phyloP scores from a whole-genome alignment of 2,888 invertebrate species.

The Hydriomena furcata region DNA sequence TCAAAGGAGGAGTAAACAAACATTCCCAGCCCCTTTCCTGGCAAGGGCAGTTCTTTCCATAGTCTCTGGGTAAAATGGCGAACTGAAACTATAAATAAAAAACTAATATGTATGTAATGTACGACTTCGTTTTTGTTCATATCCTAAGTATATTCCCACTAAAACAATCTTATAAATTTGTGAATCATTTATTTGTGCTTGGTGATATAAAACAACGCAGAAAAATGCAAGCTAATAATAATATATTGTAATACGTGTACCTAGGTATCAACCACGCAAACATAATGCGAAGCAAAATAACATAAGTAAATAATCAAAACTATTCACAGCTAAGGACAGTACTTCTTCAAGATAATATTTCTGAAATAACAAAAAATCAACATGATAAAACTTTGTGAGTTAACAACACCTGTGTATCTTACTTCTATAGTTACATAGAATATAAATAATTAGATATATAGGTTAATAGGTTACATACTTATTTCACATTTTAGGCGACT shows the following conservation, averaged over 20 bases:
- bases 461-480: constrained; percentile 52
- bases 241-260: constrained; percentile 31
- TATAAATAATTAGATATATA: too few species aligned
- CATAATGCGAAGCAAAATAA: constrained; percentile 18
- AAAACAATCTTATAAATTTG: constrained; percentile 13
- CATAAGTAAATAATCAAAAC: constrained; percentile 6
- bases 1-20: neutral
- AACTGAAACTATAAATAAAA: too few species aligned
- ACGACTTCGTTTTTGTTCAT: too few species aligned
- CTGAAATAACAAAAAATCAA: constrained; percentile 19
- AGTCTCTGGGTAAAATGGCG: too few species aligned
- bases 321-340: constrained; percentile 8
- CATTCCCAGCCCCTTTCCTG: neutral
- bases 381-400: constrained; percentile 49
- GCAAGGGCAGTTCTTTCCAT: neutral
- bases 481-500: constrained; percentile 66
- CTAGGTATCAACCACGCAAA: constrained; percentile 21
- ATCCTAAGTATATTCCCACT: too few species aligned
- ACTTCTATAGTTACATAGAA: constrained; percentile 42
- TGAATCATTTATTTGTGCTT: constrained; percentile 39
- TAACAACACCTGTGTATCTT: constrained; percentile 51
- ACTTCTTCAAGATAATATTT: constrained; percentile 20
- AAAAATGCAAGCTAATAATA: constrained; percentile 32
- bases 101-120: too few species aligned
- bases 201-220: constrained; percentile 29